A percentile compares a stretch with the other conserved stretches of the same genome.
Evolutionary conservation across 2,113 vertebrate genomes (phyloP).

Genomic region (Nanorana parkeri): DNA sequence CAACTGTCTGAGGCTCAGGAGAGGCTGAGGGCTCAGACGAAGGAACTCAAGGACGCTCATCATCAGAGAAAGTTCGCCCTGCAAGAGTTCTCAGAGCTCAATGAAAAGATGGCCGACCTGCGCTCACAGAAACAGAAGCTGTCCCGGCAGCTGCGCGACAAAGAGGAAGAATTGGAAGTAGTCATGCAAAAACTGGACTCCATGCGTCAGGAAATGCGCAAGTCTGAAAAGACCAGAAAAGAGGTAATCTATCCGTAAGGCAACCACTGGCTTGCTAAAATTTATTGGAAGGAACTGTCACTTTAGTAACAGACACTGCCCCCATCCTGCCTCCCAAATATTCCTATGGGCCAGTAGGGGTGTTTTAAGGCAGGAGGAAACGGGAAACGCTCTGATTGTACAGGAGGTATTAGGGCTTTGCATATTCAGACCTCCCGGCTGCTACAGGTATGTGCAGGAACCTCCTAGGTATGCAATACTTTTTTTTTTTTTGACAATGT

Average conservation of each 20-base stretch:
- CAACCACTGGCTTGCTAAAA: too few species aligned
- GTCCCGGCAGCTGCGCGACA: slow-evolving; percentile 89
- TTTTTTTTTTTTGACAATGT: too few species aligned
- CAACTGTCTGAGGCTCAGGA: slow-evolving; percentile 90
- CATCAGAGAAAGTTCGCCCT: slow-evolving; percentile 90
- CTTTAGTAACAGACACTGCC: too few species aligned
- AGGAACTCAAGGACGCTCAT: slow-evolving; percentile 92
- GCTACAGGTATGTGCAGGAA: too few species aligned
- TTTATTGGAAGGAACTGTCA: too few species aligned
- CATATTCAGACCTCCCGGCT: too few species aligned
- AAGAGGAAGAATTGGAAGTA: slow-evolving; percentile 90
- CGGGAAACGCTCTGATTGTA: too few species aligned
- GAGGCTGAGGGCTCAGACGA: slow-evolving; percentile 85
- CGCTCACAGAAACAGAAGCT: slow-evolving; percentile 90
- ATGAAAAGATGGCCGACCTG: slow-evolving; percentile 87
- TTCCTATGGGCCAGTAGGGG: neutral
- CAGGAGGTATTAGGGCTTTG: too few species aligned
- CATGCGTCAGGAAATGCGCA: slow-evolving; percentile 88
- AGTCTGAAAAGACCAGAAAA: slow-evolving; percentile 86
- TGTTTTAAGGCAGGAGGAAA: too few species aligned
- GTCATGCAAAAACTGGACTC: slow-evolving; percentile 86
- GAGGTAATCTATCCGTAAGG: slow-evolving; percentile 79
- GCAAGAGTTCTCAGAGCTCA: slow-evolving; percentile 91
- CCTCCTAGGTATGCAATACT: too few species aligned
- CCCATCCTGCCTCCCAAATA: neutral